Percentiles rank a stretch among this genome's conserved stretches.
Evolutionary conservation across 2,888 invertebrate genomes (phyloP).

Genomic region (Tetragnatha montana): DNA sequence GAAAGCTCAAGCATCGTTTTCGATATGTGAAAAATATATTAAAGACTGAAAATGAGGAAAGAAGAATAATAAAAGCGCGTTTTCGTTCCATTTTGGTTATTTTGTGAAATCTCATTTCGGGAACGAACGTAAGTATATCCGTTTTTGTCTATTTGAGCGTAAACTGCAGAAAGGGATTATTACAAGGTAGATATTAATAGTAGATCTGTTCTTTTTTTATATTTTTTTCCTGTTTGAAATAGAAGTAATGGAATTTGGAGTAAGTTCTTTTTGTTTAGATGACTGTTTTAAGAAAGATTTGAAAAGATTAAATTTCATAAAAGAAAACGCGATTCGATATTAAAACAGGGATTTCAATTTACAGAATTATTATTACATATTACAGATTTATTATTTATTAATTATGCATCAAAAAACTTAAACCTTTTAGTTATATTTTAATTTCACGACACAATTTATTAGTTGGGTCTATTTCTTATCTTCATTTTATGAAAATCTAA

Average conservation of each 20-base stretch:
- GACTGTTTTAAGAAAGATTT: not conserved
- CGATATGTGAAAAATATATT: constrained; percentile 32
- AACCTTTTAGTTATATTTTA: no score
- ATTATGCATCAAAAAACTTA: no score
- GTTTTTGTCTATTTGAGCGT: constrained; percentile 17
- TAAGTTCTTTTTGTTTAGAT: not conserved
- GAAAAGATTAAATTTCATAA: not conserved
- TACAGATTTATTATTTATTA: no score
- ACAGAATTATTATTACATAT: no score
- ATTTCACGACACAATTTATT: no score
- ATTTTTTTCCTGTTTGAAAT: not conserved
- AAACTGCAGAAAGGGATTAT: not conserved
- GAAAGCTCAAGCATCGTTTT: constrained; percentile 11
- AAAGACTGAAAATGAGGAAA: constrained; percentile 17
- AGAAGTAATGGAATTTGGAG: not conserved
- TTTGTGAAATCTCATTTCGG: constrained; percentile 11
- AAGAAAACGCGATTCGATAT: not conserved
- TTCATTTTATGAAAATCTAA: no score
- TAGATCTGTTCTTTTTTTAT: not conserved
- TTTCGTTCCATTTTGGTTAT: constrained; percentile 17
- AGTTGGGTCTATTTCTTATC: no score
- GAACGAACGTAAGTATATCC: constrained; percentile 8
- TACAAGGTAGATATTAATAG: not conserved
- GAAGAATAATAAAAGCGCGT: not conserved
- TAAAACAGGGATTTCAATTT: not conserved